Conservation (phyloP, 2,113 vertebrate genomes). For the Labeo catla region DNA sequence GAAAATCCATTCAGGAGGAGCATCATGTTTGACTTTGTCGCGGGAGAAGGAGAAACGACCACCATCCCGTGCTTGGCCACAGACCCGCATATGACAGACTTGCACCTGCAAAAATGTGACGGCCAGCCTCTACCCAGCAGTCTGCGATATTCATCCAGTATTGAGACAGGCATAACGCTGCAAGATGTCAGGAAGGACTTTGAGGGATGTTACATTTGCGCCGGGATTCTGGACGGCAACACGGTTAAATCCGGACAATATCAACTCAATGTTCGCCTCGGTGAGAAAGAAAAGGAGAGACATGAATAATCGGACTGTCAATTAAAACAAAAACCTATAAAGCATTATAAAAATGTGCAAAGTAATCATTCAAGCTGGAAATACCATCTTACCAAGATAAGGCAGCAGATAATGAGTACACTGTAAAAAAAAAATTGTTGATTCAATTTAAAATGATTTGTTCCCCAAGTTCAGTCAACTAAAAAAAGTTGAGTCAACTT, state of each 20-base stretch:
- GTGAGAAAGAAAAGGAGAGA: conserved; percentile 56
- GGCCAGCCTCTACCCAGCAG: conserved; percentile 73
- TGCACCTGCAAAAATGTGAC: conserved; percentile 80
- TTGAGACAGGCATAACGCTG: conserved; percentile 84
- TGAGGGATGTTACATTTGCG: conserved; percentile 85
- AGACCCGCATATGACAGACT: conserved; percentile 81
- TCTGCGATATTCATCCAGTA: conserved; percentile 76
- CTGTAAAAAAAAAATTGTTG: too few species aligned
- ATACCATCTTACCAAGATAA: neutral
- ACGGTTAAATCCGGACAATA: conserved; percentile 65
- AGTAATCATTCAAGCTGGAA: neutral
- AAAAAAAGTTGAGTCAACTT: too few species aligned
- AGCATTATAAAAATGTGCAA: neutral
- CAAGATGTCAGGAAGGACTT: conserved; percentile 77
- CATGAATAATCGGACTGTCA: neutral
- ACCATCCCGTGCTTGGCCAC: conserved; percentile 87
- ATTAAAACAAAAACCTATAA: neutral
- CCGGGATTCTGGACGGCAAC: conserved; percentile 71
- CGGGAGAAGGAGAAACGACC: conserved; percentile 77
- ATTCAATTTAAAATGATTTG: too few species aligned
- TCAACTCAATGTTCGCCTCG: conserved; percentile 69
- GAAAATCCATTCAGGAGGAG: conserved; percentile 81
- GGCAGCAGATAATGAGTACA: neutral
- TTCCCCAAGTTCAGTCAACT: too few species aligned
- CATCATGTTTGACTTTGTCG: conserved; percentile 72